Evolutionary conservation across 2,113 vertebrate genomes (phyloP).

Genomic region (Aix galericulata): DNA sequence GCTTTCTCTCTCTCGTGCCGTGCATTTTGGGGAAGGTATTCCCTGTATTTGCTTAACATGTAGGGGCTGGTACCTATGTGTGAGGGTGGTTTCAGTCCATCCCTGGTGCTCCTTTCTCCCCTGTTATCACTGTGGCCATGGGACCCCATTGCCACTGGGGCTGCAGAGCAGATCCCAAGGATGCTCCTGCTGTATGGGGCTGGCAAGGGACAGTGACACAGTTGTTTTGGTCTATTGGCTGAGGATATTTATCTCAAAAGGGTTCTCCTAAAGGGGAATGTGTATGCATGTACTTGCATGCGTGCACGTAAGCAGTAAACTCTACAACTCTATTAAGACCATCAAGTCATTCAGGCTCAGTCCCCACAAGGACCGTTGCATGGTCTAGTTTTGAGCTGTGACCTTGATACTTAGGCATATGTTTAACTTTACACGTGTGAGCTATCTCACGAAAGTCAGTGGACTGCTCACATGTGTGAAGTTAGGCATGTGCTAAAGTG

Average conservation of each 20-base stretch:
- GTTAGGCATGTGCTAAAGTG: conserved; percentile 30
- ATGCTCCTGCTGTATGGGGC: neutral
- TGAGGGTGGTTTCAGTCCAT: neutral
- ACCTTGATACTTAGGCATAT: neutral
- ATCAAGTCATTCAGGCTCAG: neutral
- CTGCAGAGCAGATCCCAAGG: neutral
- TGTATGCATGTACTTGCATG: neutral
- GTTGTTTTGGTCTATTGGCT: neutral
- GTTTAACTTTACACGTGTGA: neutral
- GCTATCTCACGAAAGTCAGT: neutral
- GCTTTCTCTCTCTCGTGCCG: neutral
- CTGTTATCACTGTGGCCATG: fast-evolving
- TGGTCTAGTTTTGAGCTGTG: neutral
- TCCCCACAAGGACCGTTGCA: neutral
- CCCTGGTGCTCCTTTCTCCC: neutral
- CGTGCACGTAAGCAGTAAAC: neutral
- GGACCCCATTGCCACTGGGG: neutral
- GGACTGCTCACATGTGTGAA: neutral
- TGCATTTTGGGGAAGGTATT: neutral
- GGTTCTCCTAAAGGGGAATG: neutral
- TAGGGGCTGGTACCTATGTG: neutral
- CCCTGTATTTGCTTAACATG: neutral
- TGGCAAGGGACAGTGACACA: neutral
- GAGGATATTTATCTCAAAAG: neutral
- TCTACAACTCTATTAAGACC: neutral